These are phyloP conservation scores for Acrossocheilus wenchowensis DNA, from an alignment of 2,797 vertebrate species.

Conservation along the genomic window DNA sequence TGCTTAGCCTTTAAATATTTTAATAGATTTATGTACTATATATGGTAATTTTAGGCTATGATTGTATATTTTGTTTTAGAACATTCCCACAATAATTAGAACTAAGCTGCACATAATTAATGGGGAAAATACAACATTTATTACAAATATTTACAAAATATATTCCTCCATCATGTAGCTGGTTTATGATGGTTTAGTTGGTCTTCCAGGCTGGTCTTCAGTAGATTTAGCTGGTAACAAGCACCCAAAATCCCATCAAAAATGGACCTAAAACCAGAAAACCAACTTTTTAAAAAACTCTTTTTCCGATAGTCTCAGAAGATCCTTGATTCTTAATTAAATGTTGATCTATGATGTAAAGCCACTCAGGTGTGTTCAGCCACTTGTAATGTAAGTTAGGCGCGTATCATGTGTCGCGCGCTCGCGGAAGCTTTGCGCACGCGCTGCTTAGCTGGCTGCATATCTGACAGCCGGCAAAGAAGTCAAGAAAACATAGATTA, in stretches of 20 bases:
- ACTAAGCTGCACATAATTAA: neutral
- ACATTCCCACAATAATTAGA: neutral
- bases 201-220: neutral
- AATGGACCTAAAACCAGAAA: neutral
- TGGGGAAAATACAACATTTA: neutral
- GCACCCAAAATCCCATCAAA: neutral
- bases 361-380: neutral
- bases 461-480: neutral
- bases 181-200: neutral
- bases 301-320: neutral
- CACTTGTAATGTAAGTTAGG: neutral
- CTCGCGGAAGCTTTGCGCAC: neutral
- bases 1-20: neutral
- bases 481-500: neutral
- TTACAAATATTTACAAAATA: neutral
- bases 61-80: neutral
- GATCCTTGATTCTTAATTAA: constrained; percentile 14
- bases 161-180: neutral
- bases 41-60: neutral
- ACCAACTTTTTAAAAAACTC: neutral
- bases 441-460: neutral
- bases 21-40: neutral
- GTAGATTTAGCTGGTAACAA: neutral
- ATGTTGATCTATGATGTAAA: neutral
- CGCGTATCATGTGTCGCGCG: neutral